Base-by-base conservation (phyloP, 2,113 vertebrate genomes). In the Pandion haliaetus region DNA sequence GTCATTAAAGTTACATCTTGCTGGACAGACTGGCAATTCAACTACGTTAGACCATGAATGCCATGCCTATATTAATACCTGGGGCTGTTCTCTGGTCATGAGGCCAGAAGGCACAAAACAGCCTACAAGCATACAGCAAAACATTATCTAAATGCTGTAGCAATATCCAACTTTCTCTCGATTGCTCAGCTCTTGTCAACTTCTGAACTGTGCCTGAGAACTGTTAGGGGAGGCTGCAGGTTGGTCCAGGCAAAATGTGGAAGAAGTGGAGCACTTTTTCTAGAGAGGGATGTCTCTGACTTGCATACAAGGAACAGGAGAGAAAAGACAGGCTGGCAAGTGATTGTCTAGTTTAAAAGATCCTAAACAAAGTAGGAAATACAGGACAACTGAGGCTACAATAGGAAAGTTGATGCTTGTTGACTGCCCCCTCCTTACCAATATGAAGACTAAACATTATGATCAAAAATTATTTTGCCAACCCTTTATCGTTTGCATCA, bases 41-140 rank as follows among this genome's bases (percentile, higher is more conserved):
- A 7, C 23, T 54, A 17, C 0, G 0, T 7, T n/a, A 70, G 38
- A 69, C 28, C 79, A 57, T 0, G 10, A 59, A 72, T 42, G 9
- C 17, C 40, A 34, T 19, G 32, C 24, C 62, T 50, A 1, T 31
- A 11, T 44, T 38, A 54, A 50, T 21, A 42, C 29, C 12, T 24
- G 24, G 26, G 26, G 42, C 38, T 79, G 29, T 7, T 89, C 23
- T 24, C 57, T 31, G 32, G n/a, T 49, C 79, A 57, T 1, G 1
- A 63, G 45, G 29, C 66, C 67, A 69, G 49, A 63, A 5, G 2
- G n/a, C 47, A 88, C 4, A 1, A 25, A 94, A 40, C 40, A 77
- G 54, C 24, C 67, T 50, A 32, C 14, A 57, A 8, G 5, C 1
- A 14, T 10, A 34, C 26, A 44, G 6, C 31, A 72, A 90, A 88